A percentile compares a stretch with the other conserved stretches of the same genome.
phyloP scores from a whole-genome alignment of 1,140 invertebrate species.

The Drosophila tropicalis region DNA sequence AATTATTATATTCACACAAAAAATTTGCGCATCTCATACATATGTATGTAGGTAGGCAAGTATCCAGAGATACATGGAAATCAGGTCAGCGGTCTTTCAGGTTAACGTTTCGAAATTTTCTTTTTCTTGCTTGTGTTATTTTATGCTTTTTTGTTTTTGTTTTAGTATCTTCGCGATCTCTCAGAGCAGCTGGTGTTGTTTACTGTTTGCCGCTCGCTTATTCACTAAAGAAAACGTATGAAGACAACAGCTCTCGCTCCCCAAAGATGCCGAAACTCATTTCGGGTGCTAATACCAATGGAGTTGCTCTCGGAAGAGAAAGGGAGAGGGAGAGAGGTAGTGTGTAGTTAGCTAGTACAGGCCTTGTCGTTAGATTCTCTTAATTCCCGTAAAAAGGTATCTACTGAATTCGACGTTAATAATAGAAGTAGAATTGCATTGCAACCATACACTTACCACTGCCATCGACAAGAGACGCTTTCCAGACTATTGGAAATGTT shows the following conservation, averaged over 20 bases:
- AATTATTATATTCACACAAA: slow-evolving; percentile 28
- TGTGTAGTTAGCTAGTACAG: background rate
- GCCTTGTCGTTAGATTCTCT: background rate
- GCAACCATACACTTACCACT: background rate
- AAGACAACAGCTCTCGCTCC: slow-evolving; percentile 47
- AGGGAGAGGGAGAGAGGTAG: no score
- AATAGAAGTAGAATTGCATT: background rate
- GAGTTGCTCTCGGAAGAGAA: slow-evolving; percentile 6
- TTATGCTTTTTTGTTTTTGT: slow-evolving; percentile 14
- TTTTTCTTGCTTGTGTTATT: slow-evolving; percentile 21
- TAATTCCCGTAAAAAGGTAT: background rate
- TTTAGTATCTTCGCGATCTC: slow-evolving; percentile 18
- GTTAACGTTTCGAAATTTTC: slow-evolving; percentile 54
- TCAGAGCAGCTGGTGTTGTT: slow-evolving; percentile 58
- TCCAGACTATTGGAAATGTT: slow-evolving; percentile 27
- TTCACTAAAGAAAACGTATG: slow-evolving; percentile 63
- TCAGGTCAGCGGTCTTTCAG: slow-evolving; percentile 30
- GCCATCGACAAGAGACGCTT: background rate
- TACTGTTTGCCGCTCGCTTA: slow-evolving; percentile 74
- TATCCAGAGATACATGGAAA: slow-evolving; percentile 7
- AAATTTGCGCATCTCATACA: slow-evolving; percentile 36
- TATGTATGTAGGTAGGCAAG: slow-evolving; percentile 15
- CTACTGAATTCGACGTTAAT: background rate
- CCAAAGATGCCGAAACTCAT: slow-evolving; percentile 50
- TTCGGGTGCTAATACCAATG: slow-evolving; percentile 39